These are phyloP conservation scores for Ylistrum balloti DNA, from an alignment of 1,140 invertebrate genomes.

Conservation along the genomic window DNA sequence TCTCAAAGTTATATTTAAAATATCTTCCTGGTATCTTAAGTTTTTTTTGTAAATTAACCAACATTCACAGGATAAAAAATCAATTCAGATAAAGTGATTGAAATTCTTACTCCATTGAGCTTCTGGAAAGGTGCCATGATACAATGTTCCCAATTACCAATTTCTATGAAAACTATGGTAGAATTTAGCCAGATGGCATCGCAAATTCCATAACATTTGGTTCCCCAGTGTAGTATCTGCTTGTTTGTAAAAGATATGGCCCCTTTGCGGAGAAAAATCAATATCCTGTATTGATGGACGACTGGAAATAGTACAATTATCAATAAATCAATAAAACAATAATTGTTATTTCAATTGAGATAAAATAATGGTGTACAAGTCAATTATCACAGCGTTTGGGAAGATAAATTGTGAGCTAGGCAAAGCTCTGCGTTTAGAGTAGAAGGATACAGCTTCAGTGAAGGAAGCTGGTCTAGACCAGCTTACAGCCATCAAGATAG, in stretches of 20 bases:
- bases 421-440: neutral
- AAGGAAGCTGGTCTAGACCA: neutral
- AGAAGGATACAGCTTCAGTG: neutral
- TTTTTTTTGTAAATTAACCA: no score
- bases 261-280: slow-evolving; percentile 32
- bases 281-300: slow-evolving; percentile 31
- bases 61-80: no score
- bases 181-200: slow-evolving; percentile 38
- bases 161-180: slow-evolving; percentile 29
- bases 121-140: neutral
- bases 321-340: slow-evolving; percentile 40
- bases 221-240: slow-evolving; percentile 30
- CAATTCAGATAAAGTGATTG: neutral
- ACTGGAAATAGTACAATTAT: slow-evolving; percentile 40
- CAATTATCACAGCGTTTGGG: slow-evolving; percentile 27
- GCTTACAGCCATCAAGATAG: neutral
- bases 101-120: neutral
- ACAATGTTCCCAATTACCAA: slow-evolving; percentile 13
- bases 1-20: no score
- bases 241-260: slow-evolving; percentile 39
- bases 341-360: slow-evolving; percentile 40
- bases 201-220: slow-evolving; percentile 24
- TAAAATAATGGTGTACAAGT: slow-evolving; percentile 40
- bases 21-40: no score
- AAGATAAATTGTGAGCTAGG: slow-evolving; percentile 34